These are phyloP conservation scores for Nesogale talazaci DNA, from an alignment of 2,113 vertebrate genomes.

Conservation along the genomic window DNA sequence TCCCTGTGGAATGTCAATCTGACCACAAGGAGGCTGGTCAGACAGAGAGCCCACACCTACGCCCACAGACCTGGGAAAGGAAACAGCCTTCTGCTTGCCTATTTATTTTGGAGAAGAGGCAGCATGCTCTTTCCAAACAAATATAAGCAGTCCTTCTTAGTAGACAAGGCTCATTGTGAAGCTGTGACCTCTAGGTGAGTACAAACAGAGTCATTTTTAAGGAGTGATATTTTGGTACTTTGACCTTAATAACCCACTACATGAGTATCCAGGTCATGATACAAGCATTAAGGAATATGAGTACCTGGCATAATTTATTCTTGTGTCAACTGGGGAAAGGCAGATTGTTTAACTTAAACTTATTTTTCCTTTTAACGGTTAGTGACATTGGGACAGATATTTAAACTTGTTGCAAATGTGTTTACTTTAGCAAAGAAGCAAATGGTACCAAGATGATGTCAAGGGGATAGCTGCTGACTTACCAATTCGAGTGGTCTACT, in stretches of 20 bases:
- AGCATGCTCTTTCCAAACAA: conserved; percentile 68
- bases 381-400: conserved; percentile 69
- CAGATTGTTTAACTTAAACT: conserved; percentile 67
- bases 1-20: conserved; percentile 52
- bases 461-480: conserved; percentile 49
- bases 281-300: conserved; percentile 69
- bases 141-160: conserved; percentile 59
- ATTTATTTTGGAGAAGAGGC: conserved; percentile 69
- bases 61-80: conserved; percentile 63
- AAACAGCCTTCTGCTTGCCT: conserved; percentile 55
- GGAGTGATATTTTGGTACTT: conserved; percentile 79
- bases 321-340: conserved; percentile 57
- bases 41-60: conserved; percentile 17
- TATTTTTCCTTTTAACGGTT: conserved; percentile 76
- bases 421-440: conserved; percentile 80
- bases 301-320: conserved; percentile 80
- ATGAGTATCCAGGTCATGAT: conserved; percentile 82
- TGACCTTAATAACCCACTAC: conserved; percentile 87
- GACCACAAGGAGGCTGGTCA: conserved; percentile 67
- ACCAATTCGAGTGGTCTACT: conserved; percentile 64
- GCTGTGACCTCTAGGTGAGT: conserved; percentile 76
- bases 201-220: conserved; percentile 81
- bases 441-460: conserved; percentile 61
- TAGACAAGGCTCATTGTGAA: conserved; percentile 80
- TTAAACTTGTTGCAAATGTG: conserved; percentile 77